Evolutionary conservation across 2,113 vertebrate genomes (phyloP).

Genomic region (Tychaedon coryphoeus): DNA sequence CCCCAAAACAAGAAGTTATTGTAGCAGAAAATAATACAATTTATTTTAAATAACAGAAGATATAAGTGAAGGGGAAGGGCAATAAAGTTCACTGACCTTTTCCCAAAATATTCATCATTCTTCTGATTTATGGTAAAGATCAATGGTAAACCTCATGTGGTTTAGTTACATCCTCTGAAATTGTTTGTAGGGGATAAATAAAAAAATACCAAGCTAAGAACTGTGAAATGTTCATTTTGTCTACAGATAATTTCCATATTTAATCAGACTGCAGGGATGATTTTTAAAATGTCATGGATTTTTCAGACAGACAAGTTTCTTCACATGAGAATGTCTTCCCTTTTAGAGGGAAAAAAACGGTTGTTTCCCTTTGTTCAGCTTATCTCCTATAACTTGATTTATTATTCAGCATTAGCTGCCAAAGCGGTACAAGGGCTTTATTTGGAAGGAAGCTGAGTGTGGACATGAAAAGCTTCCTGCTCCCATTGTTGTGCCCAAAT

Average conservation of each 20-base stretch:
- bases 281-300: background rate
- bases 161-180: background rate
- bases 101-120: conserved; percentile 3
- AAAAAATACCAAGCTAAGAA: background rate
- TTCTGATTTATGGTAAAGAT: conserved; percentile 14
- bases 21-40: background rate
- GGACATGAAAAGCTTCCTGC: background rate
- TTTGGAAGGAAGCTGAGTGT: background rate
- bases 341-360: background rate
- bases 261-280: background rate
- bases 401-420: background rate
- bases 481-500: background rate
- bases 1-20: background rate
- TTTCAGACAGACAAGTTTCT: background rate
- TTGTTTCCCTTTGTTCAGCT: background rate
- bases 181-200: background rate
- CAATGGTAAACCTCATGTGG: background rate
- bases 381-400: background rate
- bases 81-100: conserved; percentile 33
- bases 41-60: conserved; percentile 33
- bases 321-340: background rate
- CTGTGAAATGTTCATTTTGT: background rate
- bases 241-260: conserved; percentile 16
- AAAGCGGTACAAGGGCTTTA: background rate
- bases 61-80: background rate